A percentile compares a stretch with the other conserved stretches of the same genome.
phyloP scores from a whole-genome alignment of 2,797 vertebrate genomes.

The Hypotaenidia philippensis region DNA sequence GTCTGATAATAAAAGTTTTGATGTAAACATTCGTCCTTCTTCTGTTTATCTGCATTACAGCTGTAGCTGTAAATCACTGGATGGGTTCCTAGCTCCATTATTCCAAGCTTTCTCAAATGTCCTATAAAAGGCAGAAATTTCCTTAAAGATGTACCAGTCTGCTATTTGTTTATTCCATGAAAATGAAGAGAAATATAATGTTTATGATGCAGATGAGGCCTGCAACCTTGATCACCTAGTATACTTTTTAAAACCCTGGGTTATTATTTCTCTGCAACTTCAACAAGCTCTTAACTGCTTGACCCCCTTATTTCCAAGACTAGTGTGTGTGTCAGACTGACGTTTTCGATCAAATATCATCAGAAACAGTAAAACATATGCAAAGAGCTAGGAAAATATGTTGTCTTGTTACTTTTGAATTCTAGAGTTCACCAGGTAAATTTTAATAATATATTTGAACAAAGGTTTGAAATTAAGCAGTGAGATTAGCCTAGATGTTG shows the following conservation, averaged over 20 bases:
- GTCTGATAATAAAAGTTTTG: background rate
- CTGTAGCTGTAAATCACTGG: background rate
- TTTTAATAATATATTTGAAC: background rate
- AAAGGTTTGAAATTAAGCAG: background rate
- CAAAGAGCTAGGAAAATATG: background rate
- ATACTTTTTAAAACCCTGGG: background rate
- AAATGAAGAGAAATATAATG: background rate
- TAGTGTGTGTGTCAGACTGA: background rate
- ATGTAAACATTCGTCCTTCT: background rate
- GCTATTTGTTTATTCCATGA: background rate
- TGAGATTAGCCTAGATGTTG: background rate
- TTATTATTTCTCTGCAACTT: background rate
- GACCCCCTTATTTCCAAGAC: background rate
- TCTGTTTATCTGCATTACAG: background rate
- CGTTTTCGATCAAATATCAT: background rate
- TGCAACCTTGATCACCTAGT: background rate
- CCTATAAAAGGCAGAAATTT: background rate
- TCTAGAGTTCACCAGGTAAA: background rate
- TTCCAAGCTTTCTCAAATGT: background rate
- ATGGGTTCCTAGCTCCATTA: background rate
- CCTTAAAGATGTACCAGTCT: background rate
- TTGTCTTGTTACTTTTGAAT: background rate
- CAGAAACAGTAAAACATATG: background rate
- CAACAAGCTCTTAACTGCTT: background rate
- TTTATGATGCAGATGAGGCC: background rate